A percentile compares a stretch with the other conserved stretches of the same genome.
phyloP scores from a whole-genome alignment of 2,888 invertebrate species.

The Eilema griseolum region DNA sequence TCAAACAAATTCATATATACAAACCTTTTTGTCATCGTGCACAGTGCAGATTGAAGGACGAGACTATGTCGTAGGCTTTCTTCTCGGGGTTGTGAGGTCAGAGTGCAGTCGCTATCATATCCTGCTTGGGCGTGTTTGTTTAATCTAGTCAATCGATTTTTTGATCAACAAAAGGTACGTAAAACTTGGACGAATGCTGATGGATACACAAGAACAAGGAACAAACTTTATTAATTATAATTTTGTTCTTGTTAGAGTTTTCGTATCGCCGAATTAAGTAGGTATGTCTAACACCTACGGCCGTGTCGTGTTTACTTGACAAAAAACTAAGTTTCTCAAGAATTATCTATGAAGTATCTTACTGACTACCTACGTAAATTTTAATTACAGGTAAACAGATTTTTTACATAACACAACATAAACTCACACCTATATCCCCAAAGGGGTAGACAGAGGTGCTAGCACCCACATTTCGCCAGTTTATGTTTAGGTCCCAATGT shows the following conservation, averaged over 20 bases:
- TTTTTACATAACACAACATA: too few species aligned
- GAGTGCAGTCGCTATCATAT: not conserved
- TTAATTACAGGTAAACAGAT: not conserved
- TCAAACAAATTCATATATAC: too few species aligned
- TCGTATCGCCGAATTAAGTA: slow-evolving; percentile 32
- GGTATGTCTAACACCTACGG: not conserved
- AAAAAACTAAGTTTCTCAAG: slow-evolving; percentile 6
- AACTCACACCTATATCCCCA: too few species aligned
- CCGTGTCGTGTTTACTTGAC: not conserved
- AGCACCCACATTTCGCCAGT: too few species aligned
- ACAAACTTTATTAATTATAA: slow-evolving; percentile 51
- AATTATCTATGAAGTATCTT: slow-evolving; percentile 14
- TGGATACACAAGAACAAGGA: slow-evolving; percentile 26
- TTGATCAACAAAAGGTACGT: not conserved
- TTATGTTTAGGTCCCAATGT: too few species aligned
- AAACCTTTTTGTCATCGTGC: too few species aligned
- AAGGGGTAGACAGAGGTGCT: too few species aligned
- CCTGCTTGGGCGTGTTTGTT: not conserved
- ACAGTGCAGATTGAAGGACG: not conserved
- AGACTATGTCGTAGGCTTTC: not conserved
- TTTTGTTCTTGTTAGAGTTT: slow-evolving; percentile 31
- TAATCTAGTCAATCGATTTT: not conserved
- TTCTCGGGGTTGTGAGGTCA: not conserved
- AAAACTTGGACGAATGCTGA: slow-evolving; percentile 18
- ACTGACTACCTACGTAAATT: not conserved